Percentiles rank a stretch among this genome's conserved stretches.
Conservation (phyloP, 2,888 invertebrate genomes). For the Lasioglossum leucozonium region DNA sequence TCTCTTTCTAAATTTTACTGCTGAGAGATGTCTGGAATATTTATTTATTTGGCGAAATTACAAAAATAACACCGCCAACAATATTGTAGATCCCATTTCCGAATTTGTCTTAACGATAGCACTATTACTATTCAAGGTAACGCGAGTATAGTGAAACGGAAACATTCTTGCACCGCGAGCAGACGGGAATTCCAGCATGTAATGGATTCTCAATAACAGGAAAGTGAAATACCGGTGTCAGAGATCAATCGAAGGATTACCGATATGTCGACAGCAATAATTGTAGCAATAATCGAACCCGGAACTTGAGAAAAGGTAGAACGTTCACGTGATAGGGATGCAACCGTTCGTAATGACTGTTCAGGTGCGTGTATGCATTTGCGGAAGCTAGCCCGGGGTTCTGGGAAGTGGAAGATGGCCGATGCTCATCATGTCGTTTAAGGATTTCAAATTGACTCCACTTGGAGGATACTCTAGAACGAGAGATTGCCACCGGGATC, state of each 20-base stretch:
- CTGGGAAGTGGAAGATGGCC: constrained; percentile 26
- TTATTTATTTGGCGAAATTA: neutral
- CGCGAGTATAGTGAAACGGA: neutral
- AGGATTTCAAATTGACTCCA: constrained; percentile 23
- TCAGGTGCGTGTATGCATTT: constrained; percentile 60
- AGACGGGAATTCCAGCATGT: neutral
- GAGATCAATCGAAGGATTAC: constrained; percentile 1
- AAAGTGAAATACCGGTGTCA: neutral
- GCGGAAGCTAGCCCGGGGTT: constrained; percentile 50
- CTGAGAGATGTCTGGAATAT: neutral
- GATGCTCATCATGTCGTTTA: constrained; percentile 44
- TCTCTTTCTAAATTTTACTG: too few species aligned
- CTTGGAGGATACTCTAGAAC: constrained; percentile 11
- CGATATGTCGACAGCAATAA: constrained; percentile 35
- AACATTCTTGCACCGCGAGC: neutral
- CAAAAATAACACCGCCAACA: neutral
- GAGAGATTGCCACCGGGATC: constrained; percentile 14
- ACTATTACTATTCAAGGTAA: neutral
- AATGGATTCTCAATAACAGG: constrained; percentile 10
- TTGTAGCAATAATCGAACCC: constrained; percentile 74
- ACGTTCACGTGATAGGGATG: constrained; percentile 49
- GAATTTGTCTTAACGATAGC: neutral
- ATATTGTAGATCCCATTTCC: neutral
- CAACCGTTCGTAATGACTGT: constrained; percentile 68
- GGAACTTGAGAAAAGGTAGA: constrained; percentile 62